Evolutionary conservation across 2,797 vertebrate species (phyloP), one percentile per base, ranked within the genome.

Genomic region (Diplodus sargus): DNA sequence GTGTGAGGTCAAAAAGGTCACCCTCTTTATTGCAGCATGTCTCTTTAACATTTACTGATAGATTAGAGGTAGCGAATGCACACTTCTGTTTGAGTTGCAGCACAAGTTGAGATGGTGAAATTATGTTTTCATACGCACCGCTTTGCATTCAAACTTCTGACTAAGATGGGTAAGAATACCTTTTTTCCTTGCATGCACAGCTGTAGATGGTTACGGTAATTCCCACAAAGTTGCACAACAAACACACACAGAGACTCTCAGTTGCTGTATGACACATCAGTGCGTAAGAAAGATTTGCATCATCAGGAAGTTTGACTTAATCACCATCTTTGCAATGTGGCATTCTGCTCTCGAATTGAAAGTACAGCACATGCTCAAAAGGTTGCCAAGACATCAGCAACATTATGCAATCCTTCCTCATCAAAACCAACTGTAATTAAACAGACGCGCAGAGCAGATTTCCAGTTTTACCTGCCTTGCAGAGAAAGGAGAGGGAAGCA

Each of bases 131-230:
- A 45, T 61, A 52, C 48, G 28, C 4, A 45, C 11, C n/a, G 79
- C 5, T 79, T 10, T 68, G 47, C 39, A 63, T 12, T 57, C 51
- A 81, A 53, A 68, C 39, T 0, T 70, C 49, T 77, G 42, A 71
- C 53, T 47, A 57, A 43, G 53, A 60, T 43, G 60, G 52, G 67
- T 65, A 82, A 79, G 57, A 75, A 58, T 23, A 12, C 0, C 3
- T 52, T 42, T 66, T 54, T 85, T 73, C 20, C 57, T 56, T 85
- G 57, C 70, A 70, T 62, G 48, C 61, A 83, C 76, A 84, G 61
- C 80, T 84, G 78, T 51, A 74, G 9, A 49, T 57, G 51, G 42
- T 85, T 89, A 88, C 74, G n/a, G 65, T 78, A 74, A 79, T 65
- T 70, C 28, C 45, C 20, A 67, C 64, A 78, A 45, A 52, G 42